Base-by-base conservation (phyloP, 2,888 invertebrate species). In the Drosophila aldrichi region DNA sequence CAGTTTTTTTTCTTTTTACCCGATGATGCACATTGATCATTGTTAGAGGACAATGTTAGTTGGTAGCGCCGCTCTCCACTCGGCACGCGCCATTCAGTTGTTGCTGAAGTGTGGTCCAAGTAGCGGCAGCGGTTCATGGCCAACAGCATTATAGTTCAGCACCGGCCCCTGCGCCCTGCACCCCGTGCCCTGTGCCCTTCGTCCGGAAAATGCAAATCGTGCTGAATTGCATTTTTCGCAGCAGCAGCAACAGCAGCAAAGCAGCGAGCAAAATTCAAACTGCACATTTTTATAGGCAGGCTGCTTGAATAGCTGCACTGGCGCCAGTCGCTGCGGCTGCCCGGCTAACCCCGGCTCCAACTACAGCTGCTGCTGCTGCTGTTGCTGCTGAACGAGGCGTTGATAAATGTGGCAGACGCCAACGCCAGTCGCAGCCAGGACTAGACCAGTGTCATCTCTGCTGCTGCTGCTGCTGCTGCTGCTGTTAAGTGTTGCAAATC, bases 401-500 rank as follows among this genome's bases (percentile, higher is more conserved):
- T 84, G 90, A 84, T 89, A 84, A 88, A 84, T 84, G 83, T 88
- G 69, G 71, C 80, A 68, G 64, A 73, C 72, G 81, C 72, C 80
- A 70, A 61, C 79, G 57, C 59, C 74, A 76, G 59, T 48, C 36
- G 38, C 68, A 65, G 18, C 44, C 44, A 64, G 55, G 20, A 38
- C 29, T 43, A 49, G 41, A 48, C 70, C 54, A 59, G 44, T 43
- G 59, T 46, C 65, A 77, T 67, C 74, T 70, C 43, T 46, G 51
- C 51, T 55, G 57, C 46, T 46, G 57, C 54, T 36, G 36, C 56
- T 29, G 38, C 56, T 52, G 44, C 44, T 55, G 57, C 54, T 78
- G 75, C 62, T 66, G 80, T 82, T 85, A 82, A 84, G 88, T 84
- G 90, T 82, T 71, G 83, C 77, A 89, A 84, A 89, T 89, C 83